Percentiles rank a stretch among this genome's conserved stretches.
Evolutionary conservation across 2,888 invertebrate genomes (phyloP).

Genomic region (Oscheius sp.): DNA sequence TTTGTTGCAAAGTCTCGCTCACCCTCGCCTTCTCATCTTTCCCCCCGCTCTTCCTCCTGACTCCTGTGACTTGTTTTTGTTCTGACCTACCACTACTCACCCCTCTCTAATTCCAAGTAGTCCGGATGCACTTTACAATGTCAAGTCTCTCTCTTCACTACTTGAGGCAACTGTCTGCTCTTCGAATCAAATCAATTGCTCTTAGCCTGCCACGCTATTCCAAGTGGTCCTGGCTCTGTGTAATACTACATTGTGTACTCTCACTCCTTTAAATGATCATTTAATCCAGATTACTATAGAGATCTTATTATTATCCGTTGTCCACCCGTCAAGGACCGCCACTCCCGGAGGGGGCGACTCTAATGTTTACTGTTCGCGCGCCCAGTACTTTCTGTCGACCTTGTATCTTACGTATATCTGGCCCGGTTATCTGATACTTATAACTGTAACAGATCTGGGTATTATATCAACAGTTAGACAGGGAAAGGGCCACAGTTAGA

Average conservation of each 20-base stretch:
- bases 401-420: background rate
- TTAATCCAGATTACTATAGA: no score
- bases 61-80: background rate
- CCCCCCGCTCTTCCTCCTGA: conserved; percentile 1
- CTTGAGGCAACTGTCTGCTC: conserved; percentile 36
- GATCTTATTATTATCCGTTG: background rate
- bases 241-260: conserved; percentile 24
- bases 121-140: conserved; percentile 35
- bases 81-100: background rate
- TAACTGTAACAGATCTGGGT: conserved; percentile 30
- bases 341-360: background rate
- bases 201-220: conserved; percentile 12
- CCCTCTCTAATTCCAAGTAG: conserved; percentile 22
- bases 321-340: background rate
- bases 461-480: no score
- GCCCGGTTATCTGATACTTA: conserved; percentile 29
- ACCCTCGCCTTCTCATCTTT: no score
- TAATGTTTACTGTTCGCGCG: conserved; percentile 14
- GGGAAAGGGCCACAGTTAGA: no score
- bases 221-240: background rate
- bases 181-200: conserved; percentile 36
- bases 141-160: conserved; percentile 33
- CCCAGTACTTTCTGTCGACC: conserved; percentile 2
- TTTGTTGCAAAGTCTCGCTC: conserved; percentile 3
- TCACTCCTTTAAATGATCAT: background rate